phyloP scores from a whole-genome alignment of 2,797 vertebrate genomes.

The Megalops cyprinoides region DNA sequence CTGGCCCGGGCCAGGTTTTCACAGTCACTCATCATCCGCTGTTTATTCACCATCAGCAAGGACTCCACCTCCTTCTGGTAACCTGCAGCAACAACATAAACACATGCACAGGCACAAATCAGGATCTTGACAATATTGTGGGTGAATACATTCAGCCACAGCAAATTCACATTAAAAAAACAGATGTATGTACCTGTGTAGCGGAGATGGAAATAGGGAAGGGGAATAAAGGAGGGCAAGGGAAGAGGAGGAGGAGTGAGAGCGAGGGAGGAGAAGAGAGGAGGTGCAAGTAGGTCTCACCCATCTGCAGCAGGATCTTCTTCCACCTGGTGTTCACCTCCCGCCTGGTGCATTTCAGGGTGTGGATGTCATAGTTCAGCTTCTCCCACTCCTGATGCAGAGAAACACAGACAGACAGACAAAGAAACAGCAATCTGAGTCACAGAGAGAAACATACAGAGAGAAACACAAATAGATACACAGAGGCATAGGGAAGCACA shows the following conservation, averaged over 20 bases:
- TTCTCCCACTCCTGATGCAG: constrained; percentile 88
- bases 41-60: constrained; percentile 83
- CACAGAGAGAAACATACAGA: not conserved
- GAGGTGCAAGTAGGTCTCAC: constrained; percentile 61
- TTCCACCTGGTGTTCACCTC: constrained; percentile 86
- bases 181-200: not conserved
- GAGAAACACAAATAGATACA: not conserved
- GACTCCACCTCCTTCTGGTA: constrained; percentile 89
- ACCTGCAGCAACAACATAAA: constrained; percentile 64
- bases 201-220: constrained; percentile 2
- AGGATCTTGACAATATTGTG: too few species aligned
- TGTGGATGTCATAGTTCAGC: constrained; percentile 90
- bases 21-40: constrained; percentile 76
- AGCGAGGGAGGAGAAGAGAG: not conserved
- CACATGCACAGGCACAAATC: not conserved
- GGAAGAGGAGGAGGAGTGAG: not conserved
- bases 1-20: constrained; percentile 78
- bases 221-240: not conserved
- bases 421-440: not conserved
- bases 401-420: constrained; percentile 4
- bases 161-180: too few species aligned
- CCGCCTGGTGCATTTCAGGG: constrained; percentile 76
- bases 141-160: not conserved
- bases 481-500: not conserved
- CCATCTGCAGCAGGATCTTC: constrained; percentile 85